Base-by-base conservation (phyloP, 2,113 vertebrate genomes). In the Hassar affinis region DNA sequence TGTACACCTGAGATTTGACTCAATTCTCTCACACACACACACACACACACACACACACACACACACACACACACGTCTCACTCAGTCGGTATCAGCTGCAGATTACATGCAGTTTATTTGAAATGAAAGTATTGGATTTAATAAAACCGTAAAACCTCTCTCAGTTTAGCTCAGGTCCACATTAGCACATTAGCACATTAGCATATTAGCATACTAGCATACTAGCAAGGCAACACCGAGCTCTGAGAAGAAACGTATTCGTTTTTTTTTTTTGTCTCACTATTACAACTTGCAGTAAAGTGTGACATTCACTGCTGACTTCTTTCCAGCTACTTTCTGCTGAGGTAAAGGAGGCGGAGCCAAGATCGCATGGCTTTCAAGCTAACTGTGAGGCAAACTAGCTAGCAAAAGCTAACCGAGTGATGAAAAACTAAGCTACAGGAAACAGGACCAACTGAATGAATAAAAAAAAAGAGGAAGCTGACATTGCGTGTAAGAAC, bases 21-120 rank as follows among this genome's bases (percentile, higher is more conserved):
- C 22, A 22, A 79, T 22, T 45, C 77, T 27, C 35, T n/a, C 56
- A 74, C 86, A 74, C 66, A 66, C 84, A 75, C 75, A 83, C 69
- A 59, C 81, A 57, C 84, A 77, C 78, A 85, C 75, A 75, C 76
- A 84, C 82, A 79, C 75, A 74, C 77, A 77, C 80, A 85, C 78
- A 78, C 69, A 84, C 79, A 69, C 56, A 38, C 35, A 54, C 69
- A 81, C 79, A 82, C 85, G 88, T 12, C 25, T 12, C 18, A 54
- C 52, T 54, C 17, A 54, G 4, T 18, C 18, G 9, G n/a, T 27
- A n/a, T 59, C 25, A n/a, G n/a, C n/a, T n/a, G n/a, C n/a, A n/a
- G n/a, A n/a, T n/a, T n/a, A n/a, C n/a, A n/a, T n/a, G n/a, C n/a
- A n/a, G n/a, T n/a, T n/a, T n/a, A n/a, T n/a, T n/a, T n/a, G n/a